Conservation (phyloP, 35 echinoderm and acorn worm species). For the Heliocidaris erythrogramma region DNA sequence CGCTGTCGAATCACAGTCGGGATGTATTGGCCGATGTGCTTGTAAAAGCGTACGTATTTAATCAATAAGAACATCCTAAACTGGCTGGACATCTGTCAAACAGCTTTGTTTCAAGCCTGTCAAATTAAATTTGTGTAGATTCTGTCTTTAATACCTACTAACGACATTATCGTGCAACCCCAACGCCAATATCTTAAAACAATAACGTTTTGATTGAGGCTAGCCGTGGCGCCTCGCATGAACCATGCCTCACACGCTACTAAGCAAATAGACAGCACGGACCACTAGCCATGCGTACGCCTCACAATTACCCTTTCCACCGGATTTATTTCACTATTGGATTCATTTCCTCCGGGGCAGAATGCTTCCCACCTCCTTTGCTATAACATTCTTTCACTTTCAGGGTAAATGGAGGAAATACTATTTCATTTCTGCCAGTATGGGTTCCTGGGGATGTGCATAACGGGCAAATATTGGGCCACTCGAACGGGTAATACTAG, state of each 20-base stretch:
- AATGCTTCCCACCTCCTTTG: neutral
- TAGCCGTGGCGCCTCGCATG: neutral
- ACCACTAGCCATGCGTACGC: neutral
- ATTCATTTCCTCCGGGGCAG: slow-evolving; percentile 29
- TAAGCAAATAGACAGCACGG: neutral
- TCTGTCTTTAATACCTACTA: no score
- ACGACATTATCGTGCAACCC: no score
- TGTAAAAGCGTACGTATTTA: no score
- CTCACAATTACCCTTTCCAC: slow-evolving; percentile 26
- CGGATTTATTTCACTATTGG: slow-evolving; percentile 26
- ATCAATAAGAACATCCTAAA: no score
- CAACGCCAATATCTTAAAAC: neutral
- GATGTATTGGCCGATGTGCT: no score
- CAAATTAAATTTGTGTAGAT: no score
- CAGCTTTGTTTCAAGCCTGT: no score
- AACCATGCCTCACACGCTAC: neutral
- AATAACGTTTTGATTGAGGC: neutral
- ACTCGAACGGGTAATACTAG: neutral
- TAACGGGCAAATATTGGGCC: neutral
- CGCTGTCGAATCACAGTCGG: no score
- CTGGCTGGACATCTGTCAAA: no score
- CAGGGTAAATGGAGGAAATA: neutral
- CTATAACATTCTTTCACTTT: slow-evolving; percentile 9
- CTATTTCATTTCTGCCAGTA: neutral
- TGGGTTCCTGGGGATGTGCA: neutral